Conservation (phyloP, 2,797 vertebrate species). For the Poecilia velifera region DNA sequence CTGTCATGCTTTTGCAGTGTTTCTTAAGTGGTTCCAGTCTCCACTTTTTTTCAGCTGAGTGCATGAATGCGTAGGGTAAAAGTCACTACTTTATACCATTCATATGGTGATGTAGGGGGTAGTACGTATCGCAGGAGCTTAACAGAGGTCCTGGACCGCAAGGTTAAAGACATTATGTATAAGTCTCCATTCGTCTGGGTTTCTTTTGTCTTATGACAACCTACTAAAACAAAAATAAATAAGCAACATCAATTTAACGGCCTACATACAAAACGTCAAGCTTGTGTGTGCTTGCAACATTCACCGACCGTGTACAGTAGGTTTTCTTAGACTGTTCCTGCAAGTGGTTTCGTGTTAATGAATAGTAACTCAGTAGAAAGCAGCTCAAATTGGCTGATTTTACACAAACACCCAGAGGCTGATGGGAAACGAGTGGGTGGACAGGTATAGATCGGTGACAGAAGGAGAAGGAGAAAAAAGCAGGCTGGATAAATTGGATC, state of each 20-base stretch:
- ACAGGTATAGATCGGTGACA: constrained; percentile 71
- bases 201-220: constrained; percentile 23
- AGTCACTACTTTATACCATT: constrained; percentile 10
- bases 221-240: neutral
- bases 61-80: neutral
- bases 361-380: constrained; percentile 31
- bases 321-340: constrained; percentile 12
- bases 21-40: constrained; percentile 50
- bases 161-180: constrained; percentile 17
- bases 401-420: constrained; percentile 60
- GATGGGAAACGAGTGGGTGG: constrained; percentile 71
- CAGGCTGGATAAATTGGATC: constrained; percentile 34
- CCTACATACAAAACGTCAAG: constrained; percentile 15
- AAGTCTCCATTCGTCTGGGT: constrained; percentile 1
- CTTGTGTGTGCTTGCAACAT: constrained; percentile 26
- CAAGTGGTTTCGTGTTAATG: constrained; percentile 18
- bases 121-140: constrained; percentile 1
- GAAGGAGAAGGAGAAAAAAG: constrained; percentile 37
- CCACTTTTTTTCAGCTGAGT: constrained; percentile 18
- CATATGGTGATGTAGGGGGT: neutral
- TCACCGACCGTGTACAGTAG: constrained; percentile 12
- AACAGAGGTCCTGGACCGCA: constrained; percentile 12
- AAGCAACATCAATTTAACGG: constrained; percentile 39
- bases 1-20: constrained; percentile 21
- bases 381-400: constrained; percentile 51